Conservation (phyloP, 1,140 invertebrate genomes). For the Helicorthomorpha holstii region DNA sequence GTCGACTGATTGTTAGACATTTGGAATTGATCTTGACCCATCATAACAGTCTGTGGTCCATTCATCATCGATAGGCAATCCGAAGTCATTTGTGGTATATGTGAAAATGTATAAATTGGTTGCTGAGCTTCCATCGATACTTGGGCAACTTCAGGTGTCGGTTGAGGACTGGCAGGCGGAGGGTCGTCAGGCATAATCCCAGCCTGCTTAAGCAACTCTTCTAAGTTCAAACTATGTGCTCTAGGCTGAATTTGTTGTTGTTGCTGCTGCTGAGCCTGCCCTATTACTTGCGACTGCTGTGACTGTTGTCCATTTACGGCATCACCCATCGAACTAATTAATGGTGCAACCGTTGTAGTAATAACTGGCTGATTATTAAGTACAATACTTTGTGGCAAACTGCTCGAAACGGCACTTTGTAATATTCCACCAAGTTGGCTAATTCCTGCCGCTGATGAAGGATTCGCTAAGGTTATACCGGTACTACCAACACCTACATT, state of each 20-base stretch:
- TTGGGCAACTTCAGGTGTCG: background rate
- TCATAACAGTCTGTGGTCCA: background rate
- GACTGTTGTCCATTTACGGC: background rate
- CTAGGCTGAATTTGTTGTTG: background rate
- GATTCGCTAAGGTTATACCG: background rate
- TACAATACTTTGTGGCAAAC: background rate
- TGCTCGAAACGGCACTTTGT: background rate
- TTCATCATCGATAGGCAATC: background rate
- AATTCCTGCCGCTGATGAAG: background rate
- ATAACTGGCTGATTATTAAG: background rate
- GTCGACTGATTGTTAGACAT: background rate
- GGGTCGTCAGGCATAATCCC: conserved; percentile 12
- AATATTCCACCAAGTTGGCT: background rate
- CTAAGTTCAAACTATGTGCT: conserved; percentile 8
- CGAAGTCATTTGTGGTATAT: background rate
- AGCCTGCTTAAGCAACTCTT: conserved; percentile 12
- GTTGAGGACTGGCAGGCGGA: background rate
- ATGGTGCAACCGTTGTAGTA: background rate
- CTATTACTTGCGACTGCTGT: background rate
- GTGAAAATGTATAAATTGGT: background rate
- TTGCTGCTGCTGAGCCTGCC: background rate
- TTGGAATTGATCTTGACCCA: background rate
- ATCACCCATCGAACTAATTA: background rate
- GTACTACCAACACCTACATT: background rate
- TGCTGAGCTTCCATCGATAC: background rate